Evolutionary conservation across 64 coral and sea anemone species (phyloP).

Genomic region (Dendrophyllia cribrosa): DNA sequence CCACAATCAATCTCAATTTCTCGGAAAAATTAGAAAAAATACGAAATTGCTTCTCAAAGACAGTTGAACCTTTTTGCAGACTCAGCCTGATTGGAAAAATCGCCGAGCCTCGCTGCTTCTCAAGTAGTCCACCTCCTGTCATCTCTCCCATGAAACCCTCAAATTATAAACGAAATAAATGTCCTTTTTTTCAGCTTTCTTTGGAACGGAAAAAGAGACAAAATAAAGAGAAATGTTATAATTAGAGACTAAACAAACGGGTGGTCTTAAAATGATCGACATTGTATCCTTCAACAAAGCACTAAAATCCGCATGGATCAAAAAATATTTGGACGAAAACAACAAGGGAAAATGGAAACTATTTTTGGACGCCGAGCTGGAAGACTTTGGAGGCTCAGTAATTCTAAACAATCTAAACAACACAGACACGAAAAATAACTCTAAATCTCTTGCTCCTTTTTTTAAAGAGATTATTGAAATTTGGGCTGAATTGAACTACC

Average conservation of each 20-base stretch:
- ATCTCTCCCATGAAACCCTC: neutral
- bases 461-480: neutral
- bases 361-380: neutral
- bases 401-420: neutral
- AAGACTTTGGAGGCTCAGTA: neutral
- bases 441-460: neutral
- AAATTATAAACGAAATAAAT: conserved; percentile 5
- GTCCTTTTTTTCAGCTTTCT: neutral
- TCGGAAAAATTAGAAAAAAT: neutral
- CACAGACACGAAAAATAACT: neutral
- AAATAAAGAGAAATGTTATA: neutral
- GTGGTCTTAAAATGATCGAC: neutral
- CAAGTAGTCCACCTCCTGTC: neutral
- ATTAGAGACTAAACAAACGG: too few species aligned
- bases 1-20: too few species aligned
- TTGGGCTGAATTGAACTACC: conserved; percentile 9
- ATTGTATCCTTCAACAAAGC: neutral
- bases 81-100: too few species aligned
- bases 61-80: neutral
- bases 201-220: neutral
- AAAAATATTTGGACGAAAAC: too few species aligned
- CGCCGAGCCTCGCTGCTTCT: neutral
- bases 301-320: neutral
- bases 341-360: too few species aligned
- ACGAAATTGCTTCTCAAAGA: neutral